Percentiles rank a stretch among this genome's conserved stretches.
These are phyloP conservation scores for Coreius guichenoti DNA, from an alignment of 2,797 vertebrate species.

Conservation along the genomic window DNA sequence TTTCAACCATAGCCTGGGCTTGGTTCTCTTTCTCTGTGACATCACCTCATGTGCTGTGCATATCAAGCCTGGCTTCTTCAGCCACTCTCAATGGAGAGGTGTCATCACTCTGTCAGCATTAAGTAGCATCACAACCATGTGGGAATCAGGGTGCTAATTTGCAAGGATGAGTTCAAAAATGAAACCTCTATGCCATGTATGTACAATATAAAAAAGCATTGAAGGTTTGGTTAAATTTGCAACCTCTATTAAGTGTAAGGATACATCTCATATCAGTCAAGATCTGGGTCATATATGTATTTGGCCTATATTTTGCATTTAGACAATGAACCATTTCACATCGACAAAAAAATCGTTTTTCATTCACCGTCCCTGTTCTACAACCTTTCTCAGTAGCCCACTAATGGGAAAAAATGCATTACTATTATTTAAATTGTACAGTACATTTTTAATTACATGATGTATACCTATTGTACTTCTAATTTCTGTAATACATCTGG, in stretches of 20 bases:
- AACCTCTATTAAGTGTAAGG: background rate
- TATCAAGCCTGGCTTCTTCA: background rate
- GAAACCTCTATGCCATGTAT: constrained; percentile 36
- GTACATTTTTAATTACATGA: background rate
- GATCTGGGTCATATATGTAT: background rate
- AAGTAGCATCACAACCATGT: constrained; percentile 12
- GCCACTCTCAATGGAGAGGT: constrained; percentile 1
- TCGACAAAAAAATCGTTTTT: background rate
- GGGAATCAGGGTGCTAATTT: constrained; percentile 23
- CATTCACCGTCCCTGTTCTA: background rate
- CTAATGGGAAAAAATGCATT: background rate
- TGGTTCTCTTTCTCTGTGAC: constrained; percentile 11
- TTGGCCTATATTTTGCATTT: background rate
- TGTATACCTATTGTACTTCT: background rate
- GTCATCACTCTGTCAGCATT: constrained; percentile 25
- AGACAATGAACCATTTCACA: background rate
- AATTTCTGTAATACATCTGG: too few species aligned
- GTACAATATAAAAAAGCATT: background rate
- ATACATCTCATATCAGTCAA: background rate
- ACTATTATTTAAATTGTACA: background rate
- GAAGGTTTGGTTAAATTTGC: background rate
- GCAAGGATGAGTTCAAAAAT: constrained; percentile 48
- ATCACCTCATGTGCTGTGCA: constrained; percentile 5
- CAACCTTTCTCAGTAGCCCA: background rate
- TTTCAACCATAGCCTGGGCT: constrained; percentile 37